These are phyloP conservation scores for Tamandua tetradactyla DNA, from an alignment of 2,797 vertebrate genomes.

Conservation along the genomic window DNA sequence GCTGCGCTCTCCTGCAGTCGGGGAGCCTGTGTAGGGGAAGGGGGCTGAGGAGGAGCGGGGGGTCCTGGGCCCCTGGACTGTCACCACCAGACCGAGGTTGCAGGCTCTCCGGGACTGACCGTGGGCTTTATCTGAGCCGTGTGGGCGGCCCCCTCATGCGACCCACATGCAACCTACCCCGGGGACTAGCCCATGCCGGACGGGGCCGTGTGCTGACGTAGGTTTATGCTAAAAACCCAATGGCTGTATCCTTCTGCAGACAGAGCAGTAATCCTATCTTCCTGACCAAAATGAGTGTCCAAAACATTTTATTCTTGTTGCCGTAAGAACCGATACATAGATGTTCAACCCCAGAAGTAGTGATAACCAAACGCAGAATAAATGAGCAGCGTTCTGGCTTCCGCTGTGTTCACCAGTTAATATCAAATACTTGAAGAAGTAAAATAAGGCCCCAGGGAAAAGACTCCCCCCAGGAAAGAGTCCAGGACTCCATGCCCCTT, in stretches of 20 bases:
- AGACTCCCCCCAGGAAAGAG: not conserved
- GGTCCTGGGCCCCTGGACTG: not conserved
- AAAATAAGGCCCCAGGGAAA: not conserved
- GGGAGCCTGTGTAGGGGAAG: too few species aligned
- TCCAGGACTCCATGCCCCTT: not conserved
- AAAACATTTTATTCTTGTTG: not conserved
- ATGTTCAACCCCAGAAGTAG: not conserved
- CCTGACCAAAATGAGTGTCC: not conserved
- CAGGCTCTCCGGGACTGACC: not conserved
- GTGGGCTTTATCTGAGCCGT: too few species aligned
- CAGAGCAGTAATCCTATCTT: not conserved
- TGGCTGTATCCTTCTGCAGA: not conserved
- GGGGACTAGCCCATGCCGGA: not conserved
- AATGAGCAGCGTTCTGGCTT: not conserved
- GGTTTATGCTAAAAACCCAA: not conserved
- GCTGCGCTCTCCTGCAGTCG: too few species aligned
- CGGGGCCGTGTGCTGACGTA: not conserved
- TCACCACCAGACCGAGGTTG: not conserved
- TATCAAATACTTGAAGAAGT: too few species aligned
- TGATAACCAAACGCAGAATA: not conserved
- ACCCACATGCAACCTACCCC: fast-evolving
- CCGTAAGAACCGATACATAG: not conserved
- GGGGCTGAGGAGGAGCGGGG: not conserved
- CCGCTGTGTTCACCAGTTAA: not conserved
- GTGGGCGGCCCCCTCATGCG: too few species aligned